phyloP scores from a whole-genome alignment of 37 sponge, comb jelly and placozoan genomes.

The Agelas oroides region DNA sequence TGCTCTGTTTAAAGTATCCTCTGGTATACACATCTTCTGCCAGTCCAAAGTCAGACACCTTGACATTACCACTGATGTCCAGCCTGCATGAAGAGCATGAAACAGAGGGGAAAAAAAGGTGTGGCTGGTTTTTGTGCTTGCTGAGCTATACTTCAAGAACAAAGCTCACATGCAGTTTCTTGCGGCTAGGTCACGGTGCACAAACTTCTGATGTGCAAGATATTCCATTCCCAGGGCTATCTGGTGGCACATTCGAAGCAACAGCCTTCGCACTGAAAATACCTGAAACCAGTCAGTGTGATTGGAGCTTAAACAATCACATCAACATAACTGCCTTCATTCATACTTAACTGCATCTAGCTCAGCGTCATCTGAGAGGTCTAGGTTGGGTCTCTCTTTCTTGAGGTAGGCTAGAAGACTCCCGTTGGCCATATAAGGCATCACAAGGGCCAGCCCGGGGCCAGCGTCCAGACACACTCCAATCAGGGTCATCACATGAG shows the following conservation, averaged over 20 bases:
- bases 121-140: not conserved
- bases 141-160: too few species aligned
- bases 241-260: conserved; percentile 31
- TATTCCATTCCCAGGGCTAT: conserved; percentile 43
- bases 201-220: conserved; percentile 21
- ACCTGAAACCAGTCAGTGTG: too few species aligned
- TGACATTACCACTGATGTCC: conserved; percentile 10
- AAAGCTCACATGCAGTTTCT: conserved; percentile 47
- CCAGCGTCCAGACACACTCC: conserved; percentile 43
- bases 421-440: conserved; percentile 62
- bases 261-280: conserved; percentile 19
- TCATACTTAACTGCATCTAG: not conserved
- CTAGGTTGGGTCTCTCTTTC: conserved; percentile 21
- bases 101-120: not conserved
- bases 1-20: conserved; percentile 34
- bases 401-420: conserved; percentile 46
- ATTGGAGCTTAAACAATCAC: too few species aligned
- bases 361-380: conserved; percentile 18
- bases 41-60: conserved; percentile 52
- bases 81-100: not conserved
- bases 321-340: too few species aligned
- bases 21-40: conserved; percentile 41
- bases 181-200: conserved; percentile 48
- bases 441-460: conserved; percentile 12
- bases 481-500: conserved; percentile 49